Evolutionary conservation across 2,888 invertebrate species (phyloP).

Genomic region (Tortricodes alternella): DNA sequence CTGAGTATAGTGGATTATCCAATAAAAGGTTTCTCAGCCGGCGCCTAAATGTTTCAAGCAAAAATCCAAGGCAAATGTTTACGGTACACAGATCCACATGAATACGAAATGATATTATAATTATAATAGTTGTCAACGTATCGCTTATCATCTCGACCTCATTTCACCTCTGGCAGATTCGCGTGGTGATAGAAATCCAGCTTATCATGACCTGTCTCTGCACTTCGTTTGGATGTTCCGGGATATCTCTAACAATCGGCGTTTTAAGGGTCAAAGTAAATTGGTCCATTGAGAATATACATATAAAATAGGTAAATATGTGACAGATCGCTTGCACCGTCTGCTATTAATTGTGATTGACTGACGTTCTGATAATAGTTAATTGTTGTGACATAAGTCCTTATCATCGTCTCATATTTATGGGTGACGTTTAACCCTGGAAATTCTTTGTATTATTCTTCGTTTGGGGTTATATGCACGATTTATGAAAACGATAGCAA

Average conservation of each 20-base stretch:
- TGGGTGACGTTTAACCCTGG: constrained; percentile 17
- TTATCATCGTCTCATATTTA: constrained; percentile 28
- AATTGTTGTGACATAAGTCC: constrained; percentile 54
- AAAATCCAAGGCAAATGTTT: constrained; percentile 26
- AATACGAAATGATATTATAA: constrained; percentile 49
- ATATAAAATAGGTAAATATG: constrained; percentile 34
- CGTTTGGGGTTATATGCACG: neutral
- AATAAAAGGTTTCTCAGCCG: too few relatives aligned
- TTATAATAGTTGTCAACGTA: constrained; percentile 56
- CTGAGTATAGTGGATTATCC: too few relatives aligned
- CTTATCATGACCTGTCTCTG: constrained; percentile 41
- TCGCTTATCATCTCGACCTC: constrained; percentile 59
- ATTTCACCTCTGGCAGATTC: constrained; percentile 69
- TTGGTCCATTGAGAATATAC: constrained; percentile 39
- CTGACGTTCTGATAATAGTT: constrained; percentile 60
- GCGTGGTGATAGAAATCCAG: constrained; percentile 57
- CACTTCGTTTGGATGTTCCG: constrained; percentile 5
- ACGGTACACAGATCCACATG: constrained; percentile 40
- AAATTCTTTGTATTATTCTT: constrained; percentile 16
- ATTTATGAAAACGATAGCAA: neutral
- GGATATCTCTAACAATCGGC: constrained; percentile 2
- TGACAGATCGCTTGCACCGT: constrained; percentile 57
- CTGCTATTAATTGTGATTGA: constrained; percentile 48
- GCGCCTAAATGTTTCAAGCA: constrained; percentile 38
- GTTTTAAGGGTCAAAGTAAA: constrained; percentile 38